phyloP scores from a whole-genome alignment of 2,113 vertebrate genomes.

The Cacatua alba region DNA sequence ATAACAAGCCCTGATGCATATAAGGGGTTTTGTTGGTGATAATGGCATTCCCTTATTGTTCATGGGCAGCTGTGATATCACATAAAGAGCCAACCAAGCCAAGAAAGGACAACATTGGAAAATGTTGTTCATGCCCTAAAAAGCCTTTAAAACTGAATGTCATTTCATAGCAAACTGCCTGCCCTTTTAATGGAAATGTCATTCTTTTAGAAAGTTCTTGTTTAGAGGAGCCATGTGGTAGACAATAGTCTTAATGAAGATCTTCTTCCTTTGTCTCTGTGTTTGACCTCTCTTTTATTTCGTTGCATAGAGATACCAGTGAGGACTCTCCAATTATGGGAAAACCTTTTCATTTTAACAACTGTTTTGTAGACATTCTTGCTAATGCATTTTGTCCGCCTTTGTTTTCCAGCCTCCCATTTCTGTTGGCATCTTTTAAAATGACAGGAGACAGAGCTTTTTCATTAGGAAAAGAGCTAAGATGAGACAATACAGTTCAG shows the following conservation, averaged over 20 bases:
- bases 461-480: conserved; percentile 54
- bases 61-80: neutral
- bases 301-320: neutral
- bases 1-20: neutral
- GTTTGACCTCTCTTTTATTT: conserved; percentile 39
- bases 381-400: conserved; percentile 36
- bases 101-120: neutral
- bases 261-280: conserved; percentile 39
- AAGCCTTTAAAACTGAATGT: conserved; percentile 39
- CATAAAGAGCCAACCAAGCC: neutral
- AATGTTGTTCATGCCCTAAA: neutral
- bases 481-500: neutral
- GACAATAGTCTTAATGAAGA: conserved; percentile 53
- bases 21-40: neutral
- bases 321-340: conserved; percentile 57
- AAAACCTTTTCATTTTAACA: conserved; percentile 64
- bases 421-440: conserved; percentile 49
- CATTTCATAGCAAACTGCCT: conserved; percentile 21
- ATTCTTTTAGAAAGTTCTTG: conserved; percentile 41
- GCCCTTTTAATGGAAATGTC: conserved; percentile 62
- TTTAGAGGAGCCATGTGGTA: conserved; percentile 42
- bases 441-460: conserved; percentile 49
- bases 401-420: conserved; percentile 54
- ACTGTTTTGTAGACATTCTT: conserved; percentile 59
- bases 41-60: neutral